Evolutionary conservation across 1,140 invertebrate genomes (phyloP).

Genomic region (Drosophila miranda): DNA sequence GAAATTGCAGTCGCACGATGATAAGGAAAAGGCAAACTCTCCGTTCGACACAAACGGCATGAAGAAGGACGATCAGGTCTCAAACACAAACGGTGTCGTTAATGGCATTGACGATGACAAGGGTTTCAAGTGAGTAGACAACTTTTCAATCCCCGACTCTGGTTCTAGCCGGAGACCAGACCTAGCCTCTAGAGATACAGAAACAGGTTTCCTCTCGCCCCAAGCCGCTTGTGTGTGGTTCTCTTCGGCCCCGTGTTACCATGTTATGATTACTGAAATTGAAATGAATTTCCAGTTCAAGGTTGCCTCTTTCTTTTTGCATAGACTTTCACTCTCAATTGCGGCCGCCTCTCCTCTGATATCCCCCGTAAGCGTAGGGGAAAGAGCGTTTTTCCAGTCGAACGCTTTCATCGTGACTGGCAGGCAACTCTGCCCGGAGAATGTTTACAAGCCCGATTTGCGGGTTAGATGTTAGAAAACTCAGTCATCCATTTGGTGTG

Average conservation of each 20-base stretch:
- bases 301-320: conserved; percentile 47
- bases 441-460: background rate
- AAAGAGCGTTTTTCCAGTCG: conserved; percentile 33
- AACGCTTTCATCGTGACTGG: conserved; percentile 34
- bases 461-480: too few species aligned
- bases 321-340: conserved; percentile 35
- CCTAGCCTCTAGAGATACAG: background rate
- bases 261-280: conserved; percentile 47
- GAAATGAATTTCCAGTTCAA: conserved; percentile 48
- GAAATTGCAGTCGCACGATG: conserved; percentile 83
- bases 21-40: conserved; percentile 87
- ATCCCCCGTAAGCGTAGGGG: background rate
- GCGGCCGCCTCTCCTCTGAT: too few species aligned
- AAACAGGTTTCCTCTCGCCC: conserved; percentile 25
- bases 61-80: conserved; percentile 86
- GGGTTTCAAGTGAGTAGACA: conserved; percentile 92
- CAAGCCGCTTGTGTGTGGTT: conserved; percentile 1
- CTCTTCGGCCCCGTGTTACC: conserved; percentile 28
- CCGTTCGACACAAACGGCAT: conserved; percentile 86
- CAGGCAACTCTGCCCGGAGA: conserved; percentile 7
- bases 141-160: conserved; percentile 40
- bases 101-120: conserved; percentile 92
- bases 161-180: background rate
- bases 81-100: conserved; percentile 91
- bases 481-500: too few species aligned